Base-by-base conservation (phyloP, 2,797 vertebrate species). In the Discoglossus pictus region DNA sequence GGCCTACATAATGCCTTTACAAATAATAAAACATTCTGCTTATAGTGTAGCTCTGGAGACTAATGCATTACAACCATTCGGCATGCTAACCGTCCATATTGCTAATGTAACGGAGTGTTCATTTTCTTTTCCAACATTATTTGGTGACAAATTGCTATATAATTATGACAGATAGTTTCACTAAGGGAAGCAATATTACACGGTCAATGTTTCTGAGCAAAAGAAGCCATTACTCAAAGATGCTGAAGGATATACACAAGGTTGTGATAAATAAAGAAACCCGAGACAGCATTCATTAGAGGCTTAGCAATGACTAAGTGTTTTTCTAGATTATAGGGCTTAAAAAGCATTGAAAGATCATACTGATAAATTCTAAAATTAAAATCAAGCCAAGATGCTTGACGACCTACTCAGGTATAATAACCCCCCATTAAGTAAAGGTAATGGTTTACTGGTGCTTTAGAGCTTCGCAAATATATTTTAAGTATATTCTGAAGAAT, bases 101-200 rank as follows among this genome's bases (percentile, higher is more conserved):
- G 4, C 21, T 24, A 25, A 13, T 25, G 11, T 24, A 11, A 13
- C 21, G 4, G 18, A 9, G 18, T 31, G 27, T 31, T 31, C 8
- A 31, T 31, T 31, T 31, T 4, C 8, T 31, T 31, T 31, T 31
- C 9, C 17, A 51, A 39, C 15, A 15, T 7, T 39, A 18, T 8
- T 21, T 55, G 4, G 11, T 40, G 35, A 56, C 36, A 56, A 42
- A 40, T 40, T 10, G 20, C 36, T 56, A 4, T 8, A 24, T 24
- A 56, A 34, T 55, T 55, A 55, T 55, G 52, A 39, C 21, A 20
- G 16, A 55, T 55, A 9, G 34, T 7, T 4, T 31, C 27, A 31
- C 27, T 11, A 38, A 38, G 20, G 17, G 52, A 38, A 55, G 34
- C 17, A 20, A n/a, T 20, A 55, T 55, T 36, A 55, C 15, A 23